Evolutionary conservation across 2,888 invertebrate species (phyloP).

Genomic region (Drosophila seclusa): DNA sequence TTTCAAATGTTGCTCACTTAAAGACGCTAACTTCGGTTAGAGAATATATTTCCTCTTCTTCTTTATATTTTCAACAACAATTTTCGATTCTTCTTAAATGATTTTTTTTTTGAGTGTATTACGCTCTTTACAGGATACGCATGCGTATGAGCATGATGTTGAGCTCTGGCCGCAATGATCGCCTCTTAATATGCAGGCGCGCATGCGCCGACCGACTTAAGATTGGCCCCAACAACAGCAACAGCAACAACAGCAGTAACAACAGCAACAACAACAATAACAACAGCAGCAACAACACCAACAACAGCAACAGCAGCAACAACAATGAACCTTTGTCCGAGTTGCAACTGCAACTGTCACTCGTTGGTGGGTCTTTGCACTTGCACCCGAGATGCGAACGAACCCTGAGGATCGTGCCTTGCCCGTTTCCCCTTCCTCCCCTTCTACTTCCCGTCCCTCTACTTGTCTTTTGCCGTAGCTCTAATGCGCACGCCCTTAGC

Average conservation of each 20-base stretch:
- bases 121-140: slow-evolving; percentile 45
- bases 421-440: background rate
- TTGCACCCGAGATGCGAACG: slow-evolving; percentile 42
- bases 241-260: slow-evolving; percentile 36
- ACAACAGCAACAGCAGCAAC: slow-evolving; percentile 37
- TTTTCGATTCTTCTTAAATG: too few relatives aligned
- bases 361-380: slow-evolving; percentile 62
- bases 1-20: too few relatives aligned
- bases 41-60: too few relatives aligned
- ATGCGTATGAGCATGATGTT: slow-evolving; percentile 55
- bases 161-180: slow-evolving; percentile 44
- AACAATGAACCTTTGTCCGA: slow-evolving; percentile 22
- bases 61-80: too few relatives aligned
- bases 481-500: slow-evolving; percentile 71
- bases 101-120: background rate
- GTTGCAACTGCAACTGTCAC: slow-evolving; percentile 52
- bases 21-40: too few relatives aligned
- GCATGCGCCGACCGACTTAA: slow-evolving; percentile 76
- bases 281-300: slow-evolving; percentile 33
- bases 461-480: slow-evolving; percentile 10
- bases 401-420: slow-evolving; percentile 44
- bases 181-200: slow-evolving; percentile 77
- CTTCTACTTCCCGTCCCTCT: background rate
- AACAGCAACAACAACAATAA: slow-evolving; percentile 29
- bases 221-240: slow-evolving; percentile 56